Evolutionary conservation across 2,888 invertebrate species (phyloP).

Genomic region (Petrophora chlorosata): DNA sequence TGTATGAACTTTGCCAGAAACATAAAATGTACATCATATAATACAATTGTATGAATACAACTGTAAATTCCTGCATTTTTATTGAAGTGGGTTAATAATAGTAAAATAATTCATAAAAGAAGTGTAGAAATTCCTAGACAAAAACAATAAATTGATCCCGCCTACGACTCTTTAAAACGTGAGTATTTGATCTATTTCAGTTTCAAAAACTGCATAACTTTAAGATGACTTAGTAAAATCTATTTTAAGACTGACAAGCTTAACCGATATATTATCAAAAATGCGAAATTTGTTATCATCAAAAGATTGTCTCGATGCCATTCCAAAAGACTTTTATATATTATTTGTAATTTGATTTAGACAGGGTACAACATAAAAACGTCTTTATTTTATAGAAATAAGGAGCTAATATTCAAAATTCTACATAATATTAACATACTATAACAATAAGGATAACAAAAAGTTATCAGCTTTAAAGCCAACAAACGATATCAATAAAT

Average conservation of each 20-base stretch:
- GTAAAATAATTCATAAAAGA: constrained; percentile 5
- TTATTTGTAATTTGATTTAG: not conserved
- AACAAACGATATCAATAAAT: too few species aligned
- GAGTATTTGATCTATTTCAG: constrained; percentile 24
- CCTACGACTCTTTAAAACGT: constrained; percentile 17
- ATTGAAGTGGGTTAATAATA: too few species aligned
- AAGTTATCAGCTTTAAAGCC: too few species aligned
- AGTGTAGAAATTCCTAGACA: constrained; percentile 4
- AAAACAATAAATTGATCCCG: constrained; percentile 10
- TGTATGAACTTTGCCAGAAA: too few species aligned
- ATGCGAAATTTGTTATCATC: not conserved
- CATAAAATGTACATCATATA: too few species aligned
- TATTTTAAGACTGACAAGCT: constrained; percentile 9
- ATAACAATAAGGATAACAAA: too few species aligned
- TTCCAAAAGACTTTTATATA: not conserved
- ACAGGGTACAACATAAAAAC: too few species aligned
- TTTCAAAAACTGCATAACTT: constrained; percentile 11
- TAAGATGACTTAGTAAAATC: constrained; percentile 12
- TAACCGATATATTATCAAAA: constrained; percentile 1
- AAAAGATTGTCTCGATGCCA: constrained; percentile 1
- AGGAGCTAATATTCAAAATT: too few species aligned
- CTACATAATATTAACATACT: too few species aligned
- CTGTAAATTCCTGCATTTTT: too few species aligned
- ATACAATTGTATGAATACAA: too few species aligned
- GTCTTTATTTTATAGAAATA: too few species aligned